phyloP scores from a whole-genome alignment of 35 echinoderm and acorn worm genomes.

The Ophioderma brevispina region DNA sequence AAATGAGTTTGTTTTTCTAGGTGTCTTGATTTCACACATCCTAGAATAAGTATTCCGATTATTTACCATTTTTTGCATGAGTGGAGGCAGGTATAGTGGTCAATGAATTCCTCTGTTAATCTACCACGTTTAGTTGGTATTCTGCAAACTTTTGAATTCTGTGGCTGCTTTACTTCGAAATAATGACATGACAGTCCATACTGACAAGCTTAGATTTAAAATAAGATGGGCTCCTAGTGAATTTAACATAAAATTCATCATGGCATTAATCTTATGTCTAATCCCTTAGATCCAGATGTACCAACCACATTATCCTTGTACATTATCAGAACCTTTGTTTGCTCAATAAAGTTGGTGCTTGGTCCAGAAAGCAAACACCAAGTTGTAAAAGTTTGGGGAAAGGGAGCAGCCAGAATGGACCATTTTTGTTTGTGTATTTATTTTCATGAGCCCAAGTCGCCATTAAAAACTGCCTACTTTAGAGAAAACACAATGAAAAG shows the following conservation, averaged over 20 bases:
- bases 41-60: slow-evolving; percentile 1
- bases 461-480: not conserved
- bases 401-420: not conserved
- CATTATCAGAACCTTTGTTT: too few species aligned
- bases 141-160: not conserved
- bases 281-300: too few species aligned
- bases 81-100: slow-evolving; percentile 12
- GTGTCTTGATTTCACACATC: not conserved
- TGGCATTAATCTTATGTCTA: too few species aligned
- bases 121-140: not conserved
- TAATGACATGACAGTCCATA: too few species aligned
- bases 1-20: slow-evolving; percentile 5
- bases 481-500: not conserved
- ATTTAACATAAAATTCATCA: too few species aligned
- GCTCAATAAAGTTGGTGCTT: too few species aligned
- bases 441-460: not conserved
- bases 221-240: too few species aligned
- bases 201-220: too few species aligned
- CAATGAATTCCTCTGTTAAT: slow-evolving; percentile 1
- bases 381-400: not conserved
- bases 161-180: too few species aligned
- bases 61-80: not conserved
- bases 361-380: too few species aligned
- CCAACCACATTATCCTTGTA: too few species aligned
- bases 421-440: not conserved